Base-by-base conservation (phyloP, 2,888 invertebrate genomes). In the Drosophila infuscata region DNA sequence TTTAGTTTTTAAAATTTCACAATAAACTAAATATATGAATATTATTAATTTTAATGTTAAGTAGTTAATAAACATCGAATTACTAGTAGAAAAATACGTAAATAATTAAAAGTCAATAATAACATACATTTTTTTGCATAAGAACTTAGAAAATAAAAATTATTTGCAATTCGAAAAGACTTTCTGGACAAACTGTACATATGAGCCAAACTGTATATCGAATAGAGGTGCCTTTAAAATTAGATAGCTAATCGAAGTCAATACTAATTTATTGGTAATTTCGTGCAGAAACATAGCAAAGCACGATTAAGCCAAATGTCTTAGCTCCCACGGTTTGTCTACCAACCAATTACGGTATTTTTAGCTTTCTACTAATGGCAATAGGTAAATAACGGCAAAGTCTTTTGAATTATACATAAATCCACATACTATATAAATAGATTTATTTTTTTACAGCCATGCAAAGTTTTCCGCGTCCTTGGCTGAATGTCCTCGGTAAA, bases 351-450 rank as follows among this genome's bases (percentile, higher is more conserved):
- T 48, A 54, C n/a, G 29, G 43, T 74, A 76, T 71, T 83, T 81
- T 76, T 81, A 78, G 25, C 12, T 25, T 12, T 6, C 41, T 15
- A 0, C 20, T 41, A 41, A 41, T 30, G 15, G 5, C 30, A 11
- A 46, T 46, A 4, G 15, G 15, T 25, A 46, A 25, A 46, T 25
- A 46, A 32, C 15, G 4, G 62, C 51, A 61, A 72, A 74, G 59
- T 64, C 61, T 62, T 61, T 73, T 79, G 62, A 87, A 87, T 85
- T 89, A 84, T 88, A 70, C 78, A 85, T 85, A 85, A 88, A 65
- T 78, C 74, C 66, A 54, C 69, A 17, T 33, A 25, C 25, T 25
- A 49, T 56, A 29, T 56, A 17, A 36, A 38, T 15, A 29, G 30
- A 32, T 69, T 58, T 64, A 70, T 68, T 59, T 78, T 60, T 64